A percentile compares a stretch with the other conserved stretches of the same genome.
Evolutionary conservation across 2,113 vertebrate genomes (phyloP).

Genomic region (Melanocharis versteri): DNA sequence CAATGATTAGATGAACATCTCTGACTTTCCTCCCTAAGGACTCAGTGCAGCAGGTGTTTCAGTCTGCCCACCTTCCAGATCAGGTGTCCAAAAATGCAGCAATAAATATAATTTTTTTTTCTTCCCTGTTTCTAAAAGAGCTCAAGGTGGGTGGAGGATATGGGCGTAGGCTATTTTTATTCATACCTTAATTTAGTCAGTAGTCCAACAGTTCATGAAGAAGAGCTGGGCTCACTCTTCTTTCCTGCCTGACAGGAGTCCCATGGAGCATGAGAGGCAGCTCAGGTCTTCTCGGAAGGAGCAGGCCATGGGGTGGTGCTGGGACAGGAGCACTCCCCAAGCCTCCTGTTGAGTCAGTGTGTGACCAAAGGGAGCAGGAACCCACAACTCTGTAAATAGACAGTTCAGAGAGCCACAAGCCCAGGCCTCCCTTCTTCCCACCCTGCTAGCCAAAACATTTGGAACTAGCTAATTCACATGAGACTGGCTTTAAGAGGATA

Average conservation of each 20-base stretch:
- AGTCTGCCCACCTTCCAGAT: constrained; percentile 63
- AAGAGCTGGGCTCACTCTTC: not conserved
- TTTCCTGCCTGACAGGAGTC: not conserved
- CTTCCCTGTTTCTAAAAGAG: constrained; percentile 28
- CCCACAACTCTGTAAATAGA: not conserved
- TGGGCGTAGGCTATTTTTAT: constrained; percentile 36
- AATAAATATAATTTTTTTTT: not conserved
- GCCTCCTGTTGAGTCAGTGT: not conserved
- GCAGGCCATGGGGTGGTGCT: not conserved
- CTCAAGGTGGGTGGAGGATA: constrained; percentile 32
- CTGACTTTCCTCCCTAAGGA: not conserved
- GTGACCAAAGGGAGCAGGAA: not conserved
- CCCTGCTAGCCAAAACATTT: not conserved
- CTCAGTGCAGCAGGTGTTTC: constrained; percentile 53
- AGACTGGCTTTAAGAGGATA: not conserved
- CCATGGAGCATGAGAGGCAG: not conserved
- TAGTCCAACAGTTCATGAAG: not conserved
- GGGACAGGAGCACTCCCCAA: not conserved
- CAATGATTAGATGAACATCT: not conserved
- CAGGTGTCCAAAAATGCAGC: constrained; percentile 53
- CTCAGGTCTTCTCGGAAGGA: not conserved
- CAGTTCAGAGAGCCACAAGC: not conserved
- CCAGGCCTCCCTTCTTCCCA: not conserved
- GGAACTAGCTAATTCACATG: not conserved
- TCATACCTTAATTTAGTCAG: constrained; percentile 43